Evolutionary conservation across 2,888 invertebrate genomes (phyloP), one percentile per base, ranked within the genome.

Genomic region (Opisthograptis luteolata): DNA sequence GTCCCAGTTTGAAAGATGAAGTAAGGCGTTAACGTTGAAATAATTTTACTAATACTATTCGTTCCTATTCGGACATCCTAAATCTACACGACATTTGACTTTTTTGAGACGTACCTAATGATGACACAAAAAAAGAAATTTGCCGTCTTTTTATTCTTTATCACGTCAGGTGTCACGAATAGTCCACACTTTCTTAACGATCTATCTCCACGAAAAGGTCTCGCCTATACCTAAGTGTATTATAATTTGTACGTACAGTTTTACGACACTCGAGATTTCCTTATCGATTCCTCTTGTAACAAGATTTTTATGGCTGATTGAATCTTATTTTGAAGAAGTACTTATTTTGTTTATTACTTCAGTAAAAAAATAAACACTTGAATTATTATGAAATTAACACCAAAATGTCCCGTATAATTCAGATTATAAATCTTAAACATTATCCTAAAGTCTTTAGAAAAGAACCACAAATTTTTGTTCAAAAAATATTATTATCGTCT

Each of bases 41-140:
- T n/a, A n/a, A n/a, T n/a, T 3, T 9, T 25, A 25, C 9, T 2
- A 9, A 9, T 25, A n/a, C 25, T 3, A 25, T 13, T 13, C 30
- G 3, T 1, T 9, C n/a, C 13, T 19, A 32, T 3, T 8, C 1
- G 8, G 24, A 6, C 13, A 14, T 35, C 24, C 12, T 24, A 24
- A 20, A 2, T 20, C 4, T 24, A 37, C 37, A 5, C n/a, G 30
- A 39, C 14, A 17, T n/a, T 15, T 35, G 28, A 12, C 40, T 40
- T 35, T 41, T 40, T 9, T 12, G 35, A 31, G 41, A 35, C 35
- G 24, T 8, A 0, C 34, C 12, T 48, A 49, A 49, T 49, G 43
- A 49, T 49, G 49, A 49, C 49, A 49, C 32, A 49, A 43, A 49
- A 43, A 49, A 49, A 39, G n/a, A 42, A 49, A 49, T 24, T 25